Base-by-base conservation (phyloP, 2,888 invertebrate genomes). In the Dione juno region DNA sequence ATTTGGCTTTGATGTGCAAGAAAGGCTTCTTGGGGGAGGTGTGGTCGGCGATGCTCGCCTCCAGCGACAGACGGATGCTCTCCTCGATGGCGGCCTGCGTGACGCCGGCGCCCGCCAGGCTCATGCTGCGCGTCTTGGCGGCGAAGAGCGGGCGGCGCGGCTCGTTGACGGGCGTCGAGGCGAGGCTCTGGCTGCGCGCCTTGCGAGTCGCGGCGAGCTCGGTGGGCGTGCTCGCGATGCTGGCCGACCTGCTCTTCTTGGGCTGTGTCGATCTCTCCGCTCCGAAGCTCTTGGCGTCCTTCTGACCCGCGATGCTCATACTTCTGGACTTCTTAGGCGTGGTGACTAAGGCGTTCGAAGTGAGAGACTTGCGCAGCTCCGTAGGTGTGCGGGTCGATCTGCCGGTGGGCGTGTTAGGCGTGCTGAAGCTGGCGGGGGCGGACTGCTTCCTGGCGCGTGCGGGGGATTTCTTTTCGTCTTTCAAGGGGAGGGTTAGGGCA, bases 1-100 rank as follows among this genome's bases (percentile, higher is more conserved):
- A 96, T 87, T 96, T 96, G 85, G 95, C 95, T 82, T 95, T 94
- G 82, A 96, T 96, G 90, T 95, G 95, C 78, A 96, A 90, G 87
- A 95, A 96, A 77, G 94, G 92, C 78, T 93, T 92, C 80, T 94
- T 93, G 73, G 89, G 77, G 57, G 82, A 82, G 70, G 79, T 83
- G 73, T 87, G 82, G 76, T 89, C 90, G n/a, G 83, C 87, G 72
- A 92, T 87, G 75, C 76, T 83, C 53, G 92, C 93, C 37, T 89
- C 90, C 10, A 93, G 81, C 8, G 92, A 90, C 72, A 88, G 86
- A 1, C 91, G 75, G 77, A 93, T 90, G 78, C 90, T 92, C 79
- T 92, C 92, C 77, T 93, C 93, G 63, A 93, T 93, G 75, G 91
- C 90, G 70, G 93, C 92, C 76, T 93, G 92, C 75, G 93, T 92